These are phyloP conservation scores for Microplitis deprimator DNA, from an alignment of 2,888 invertebrate species.

Conservation along the genomic window DNA sequence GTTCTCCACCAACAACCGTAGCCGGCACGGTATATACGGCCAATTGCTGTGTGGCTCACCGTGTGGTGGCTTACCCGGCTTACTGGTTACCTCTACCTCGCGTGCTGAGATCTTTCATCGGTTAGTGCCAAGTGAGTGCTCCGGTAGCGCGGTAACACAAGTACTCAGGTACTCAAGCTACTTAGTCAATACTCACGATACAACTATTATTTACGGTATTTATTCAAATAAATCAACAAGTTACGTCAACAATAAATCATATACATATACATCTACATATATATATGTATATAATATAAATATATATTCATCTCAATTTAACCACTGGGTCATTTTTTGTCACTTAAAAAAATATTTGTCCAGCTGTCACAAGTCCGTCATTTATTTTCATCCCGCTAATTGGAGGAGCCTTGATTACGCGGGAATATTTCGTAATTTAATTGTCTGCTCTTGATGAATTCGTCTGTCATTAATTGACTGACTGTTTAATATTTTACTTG, in stretches of 20 bases:
- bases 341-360: background rate
- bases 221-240: too few relatives aligned
- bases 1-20: background rate
- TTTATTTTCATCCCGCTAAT: too few relatives aligned
- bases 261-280: too few relatives aligned
- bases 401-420: background rate
- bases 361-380: too few relatives aligned
- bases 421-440: slow-evolving; percentile 18
- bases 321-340: background rate
- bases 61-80: background rate
- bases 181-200: background rate
- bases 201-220: too few relatives aligned
- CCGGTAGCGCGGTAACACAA: slow-evolving; percentile 55
- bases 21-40: background rate
- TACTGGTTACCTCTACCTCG: slow-evolving; percentile 55
- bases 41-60: slow-evolving; percentile 17
- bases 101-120: slow-evolving; percentile 52
- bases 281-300: too few relatives aligned
- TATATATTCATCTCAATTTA: too few relatives aligned
- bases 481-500: too few relatives aligned
- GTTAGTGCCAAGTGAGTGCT: slow-evolving; percentile 61
- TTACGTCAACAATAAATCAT: too few relatives aligned
- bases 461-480: too few relatives aligned
- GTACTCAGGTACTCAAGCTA: slow-evolving; percentile 26
- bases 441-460: too few relatives aligned